Conservation (phyloP, 2,888 invertebrate genomes). For the Hemaris fuciformis region DNA sequence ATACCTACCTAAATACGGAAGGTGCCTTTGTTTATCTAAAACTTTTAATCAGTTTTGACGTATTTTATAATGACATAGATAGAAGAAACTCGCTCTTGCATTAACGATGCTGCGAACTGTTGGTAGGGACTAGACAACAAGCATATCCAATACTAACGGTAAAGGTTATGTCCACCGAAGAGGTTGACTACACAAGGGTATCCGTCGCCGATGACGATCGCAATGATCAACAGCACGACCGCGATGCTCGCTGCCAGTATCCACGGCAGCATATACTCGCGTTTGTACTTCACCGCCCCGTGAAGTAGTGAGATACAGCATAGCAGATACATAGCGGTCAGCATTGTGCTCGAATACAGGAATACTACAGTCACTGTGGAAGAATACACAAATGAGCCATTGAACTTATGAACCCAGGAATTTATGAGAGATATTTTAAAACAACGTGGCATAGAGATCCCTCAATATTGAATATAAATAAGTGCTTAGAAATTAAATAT, state of each 20-base stretch:
- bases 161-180: constrained; percentile 70
- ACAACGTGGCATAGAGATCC: too few species aligned
- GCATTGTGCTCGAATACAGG: constrained; percentile 70
- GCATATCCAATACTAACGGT: constrained; percentile 45
- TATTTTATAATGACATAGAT: too few species aligned
- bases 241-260: constrained; percentile 67
- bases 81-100: too few species aligned
- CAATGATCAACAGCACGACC: constrained; percentile 56
- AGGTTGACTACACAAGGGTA: constrained; percentile 65
- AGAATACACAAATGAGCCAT: not conserved
- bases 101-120: too few species aligned
- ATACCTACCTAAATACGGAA: too few species aligned
- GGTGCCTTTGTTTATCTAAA: too few species aligned
- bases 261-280: constrained; percentile 74
- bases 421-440: too few species aligned
- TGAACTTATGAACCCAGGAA: too few species aligned
- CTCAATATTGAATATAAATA: too few species aligned
- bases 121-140: not conserved
- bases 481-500: too few species aligned
- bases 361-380: constrained; percentile 72
- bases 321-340: constrained; percentile 71
- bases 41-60: too few species aligned
- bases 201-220: constrained; percentile 60
- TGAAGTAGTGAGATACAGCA: constrained; percentile 73
- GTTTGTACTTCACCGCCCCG: constrained; percentile 72